Evolutionary conservation across 2,113 vertebrate genomes (phyloP).

Genomic region (Macquaria ambigua): DNA sequence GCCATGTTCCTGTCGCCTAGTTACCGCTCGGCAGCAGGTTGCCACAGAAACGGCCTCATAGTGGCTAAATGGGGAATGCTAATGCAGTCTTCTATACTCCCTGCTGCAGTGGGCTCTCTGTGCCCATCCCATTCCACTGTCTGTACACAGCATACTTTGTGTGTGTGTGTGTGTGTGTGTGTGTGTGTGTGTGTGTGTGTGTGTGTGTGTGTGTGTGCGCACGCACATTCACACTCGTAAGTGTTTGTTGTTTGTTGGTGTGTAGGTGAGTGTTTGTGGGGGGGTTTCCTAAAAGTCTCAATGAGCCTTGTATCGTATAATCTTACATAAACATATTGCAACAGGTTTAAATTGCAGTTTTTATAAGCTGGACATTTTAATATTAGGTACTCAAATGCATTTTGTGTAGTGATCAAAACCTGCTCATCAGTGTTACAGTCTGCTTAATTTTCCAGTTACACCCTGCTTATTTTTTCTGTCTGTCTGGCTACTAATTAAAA

Average conservation of each 20-base stretch:
- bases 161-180: slow-evolving; percentile 40
- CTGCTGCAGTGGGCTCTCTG: slow-evolving; percentile 81
- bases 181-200: background rate
- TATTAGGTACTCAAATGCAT: slow-evolving; percentile 2
- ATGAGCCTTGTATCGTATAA: slow-evolving; percentile 3
- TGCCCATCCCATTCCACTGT: slow-evolving; percentile 72
- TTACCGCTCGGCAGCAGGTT: slow-evolving; percentile 87
- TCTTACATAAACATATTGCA: slow-evolving; percentile 17
- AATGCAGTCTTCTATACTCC: slow-evolving; percentile 81
- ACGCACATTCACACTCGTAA: background rate
- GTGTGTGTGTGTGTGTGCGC: no score
- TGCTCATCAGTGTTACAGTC: background rate
- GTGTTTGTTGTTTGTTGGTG: slow-evolving; percentile 20
- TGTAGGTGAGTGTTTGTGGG: slow-evolving; percentile 6
- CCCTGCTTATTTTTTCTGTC: slow-evolving; percentile 17
- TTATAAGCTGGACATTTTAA: background rate
- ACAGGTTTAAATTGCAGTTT: slow-evolving; percentile 34
- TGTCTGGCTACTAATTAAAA: slow-evolving; percentile 23
- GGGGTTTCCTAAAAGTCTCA: background rate
- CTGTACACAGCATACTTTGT: slow-evolving; percentile 58
- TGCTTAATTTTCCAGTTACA: slow-evolving; percentile 20
- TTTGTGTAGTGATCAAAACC: background rate
- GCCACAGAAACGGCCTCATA: slow-evolving; percentile 87
- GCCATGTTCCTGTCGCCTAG: slow-evolving; percentile 86
- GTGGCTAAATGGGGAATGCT: slow-evolving; percentile 83